phyloP scores from a whole-genome alignment of 2,113 vertebrate species.

The Caranx ignobilis region DNA sequence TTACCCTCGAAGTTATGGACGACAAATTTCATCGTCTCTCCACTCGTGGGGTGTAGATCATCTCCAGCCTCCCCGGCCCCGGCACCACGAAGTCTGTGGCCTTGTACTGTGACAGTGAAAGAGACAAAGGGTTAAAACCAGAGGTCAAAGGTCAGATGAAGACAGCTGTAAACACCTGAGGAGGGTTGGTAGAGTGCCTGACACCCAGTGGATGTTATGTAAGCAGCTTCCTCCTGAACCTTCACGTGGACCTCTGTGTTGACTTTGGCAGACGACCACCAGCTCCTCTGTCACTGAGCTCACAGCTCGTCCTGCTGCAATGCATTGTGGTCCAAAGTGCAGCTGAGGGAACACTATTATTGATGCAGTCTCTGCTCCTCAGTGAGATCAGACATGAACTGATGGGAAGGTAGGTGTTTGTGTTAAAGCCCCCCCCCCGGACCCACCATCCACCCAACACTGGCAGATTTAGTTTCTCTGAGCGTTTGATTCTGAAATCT shows the following conservation, averaged over 20 bases:
- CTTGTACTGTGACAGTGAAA: constrained; percentile 88
- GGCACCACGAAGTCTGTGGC: constrained; percentile 98
- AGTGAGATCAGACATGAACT: not conserved
- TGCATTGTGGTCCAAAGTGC: constrained; percentile 51
- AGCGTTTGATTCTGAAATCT: too few relatives aligned
- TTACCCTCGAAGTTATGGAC: constrained; percentile 94
- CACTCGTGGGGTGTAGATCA: constrained; percentile 91
- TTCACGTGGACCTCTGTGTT: constrained; percentile 29
- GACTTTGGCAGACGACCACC: constrained; percentile 29
- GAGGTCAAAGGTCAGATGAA: not conserved
- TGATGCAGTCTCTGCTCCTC: constrained; percentile 26
- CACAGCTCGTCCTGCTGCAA: not conserved
- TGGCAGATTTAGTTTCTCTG: too few relatives aligned
- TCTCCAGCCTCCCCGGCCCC: constrained; percentile 94
- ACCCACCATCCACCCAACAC: too few relatives aligned
- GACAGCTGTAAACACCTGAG: too few relatives aligned
- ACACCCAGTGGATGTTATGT: not conserved
- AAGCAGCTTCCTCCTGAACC: constrained; percentile 24
- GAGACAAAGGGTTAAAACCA: not conserved
- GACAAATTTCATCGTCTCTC: constrained; percentile 87
- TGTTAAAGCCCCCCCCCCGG: too few relatives aligned
- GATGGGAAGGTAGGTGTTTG: not conserved
- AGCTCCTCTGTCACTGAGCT: not conserved
- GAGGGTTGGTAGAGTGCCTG: not conserved
- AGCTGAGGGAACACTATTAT: constrained; percentile 43